These are phyloP conservation scores for Pomatostomus ruficeps DNA, from an alignment of 2,113 vertebrate genomes.

Conservation along the genomic window DNA sequence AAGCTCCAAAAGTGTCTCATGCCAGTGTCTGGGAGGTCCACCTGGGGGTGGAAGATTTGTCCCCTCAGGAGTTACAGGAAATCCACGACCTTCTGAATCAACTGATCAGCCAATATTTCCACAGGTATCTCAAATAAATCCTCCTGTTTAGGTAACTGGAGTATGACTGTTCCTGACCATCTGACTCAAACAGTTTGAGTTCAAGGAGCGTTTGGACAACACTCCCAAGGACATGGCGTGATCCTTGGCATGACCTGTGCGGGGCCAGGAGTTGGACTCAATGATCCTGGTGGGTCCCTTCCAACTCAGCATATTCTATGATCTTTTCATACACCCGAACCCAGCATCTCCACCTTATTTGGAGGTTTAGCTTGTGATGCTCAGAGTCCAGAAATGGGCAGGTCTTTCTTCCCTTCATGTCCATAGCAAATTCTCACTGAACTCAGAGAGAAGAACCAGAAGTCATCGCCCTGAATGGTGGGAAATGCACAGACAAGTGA, in stretches of 20 bases:
- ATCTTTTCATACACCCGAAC: not conserved
- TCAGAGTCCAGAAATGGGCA: not conserved
- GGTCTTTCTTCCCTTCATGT: not conserved
- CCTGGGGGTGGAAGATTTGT: not conserved
- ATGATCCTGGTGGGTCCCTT: not conserved
- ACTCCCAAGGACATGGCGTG: not conserved
- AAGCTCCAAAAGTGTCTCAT: not conserved
- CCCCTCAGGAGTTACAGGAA: not conserved
- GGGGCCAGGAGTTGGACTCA: not conserved
- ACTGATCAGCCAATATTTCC: not conserved
- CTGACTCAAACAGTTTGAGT: not conserved
- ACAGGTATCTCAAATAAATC: not conserved
- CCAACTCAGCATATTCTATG: not conserved
- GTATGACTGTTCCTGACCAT: not conserved
- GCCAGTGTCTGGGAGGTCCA: not conserved
- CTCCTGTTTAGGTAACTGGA: not conserved
- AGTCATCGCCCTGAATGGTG: fast-evolving
- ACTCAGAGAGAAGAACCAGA: not conserved
- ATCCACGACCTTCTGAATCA: not conserved
- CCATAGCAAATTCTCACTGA: not conserved
- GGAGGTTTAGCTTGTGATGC: not conserved
- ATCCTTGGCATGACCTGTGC: not conserved
- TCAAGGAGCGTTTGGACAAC: not conserved
- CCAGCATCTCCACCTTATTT: not conserved
- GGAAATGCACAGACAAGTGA: not conserved